These are phyloP conservation scores for Himalopsyche anomala DNA, from an alignment of 2,888 invertebrate species.

Conservation along the genomic window DNA sequence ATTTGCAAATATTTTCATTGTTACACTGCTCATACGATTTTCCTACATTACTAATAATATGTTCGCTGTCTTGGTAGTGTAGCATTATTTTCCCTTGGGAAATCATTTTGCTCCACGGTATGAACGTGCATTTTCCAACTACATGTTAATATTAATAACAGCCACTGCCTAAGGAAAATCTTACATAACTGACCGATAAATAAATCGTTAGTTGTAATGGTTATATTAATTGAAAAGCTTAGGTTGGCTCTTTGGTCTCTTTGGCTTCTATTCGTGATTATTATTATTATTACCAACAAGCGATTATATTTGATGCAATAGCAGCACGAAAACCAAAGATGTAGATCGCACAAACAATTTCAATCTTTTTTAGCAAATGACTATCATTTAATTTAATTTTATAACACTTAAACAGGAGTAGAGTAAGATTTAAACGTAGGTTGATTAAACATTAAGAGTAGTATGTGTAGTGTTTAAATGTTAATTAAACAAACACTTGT, in stretches of 20 bases:
- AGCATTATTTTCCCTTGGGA: slow-evolving; percentile 48
- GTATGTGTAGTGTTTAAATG: too few relatives aligned
- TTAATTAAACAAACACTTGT: too few relatives aligned
- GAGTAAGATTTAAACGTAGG: too few relatives aligned
- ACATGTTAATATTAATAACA: slow-evolving; percentile 60
- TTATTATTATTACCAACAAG: too few relatives aligned
- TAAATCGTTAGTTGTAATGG: slow-evolving; percentile 38
- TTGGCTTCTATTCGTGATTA: too few relatives aligned
- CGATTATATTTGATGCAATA: too few relatives aligned
- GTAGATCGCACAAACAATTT: too few relatives aligned
- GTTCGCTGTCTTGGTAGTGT: slow-evolving; percentile 23
- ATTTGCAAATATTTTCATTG: slow-evolving; percentile 22
- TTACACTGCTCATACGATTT: slow-evolving; percentile 20
- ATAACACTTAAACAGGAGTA: too few relatives aligned
- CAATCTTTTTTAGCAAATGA: too few relatives aligned
- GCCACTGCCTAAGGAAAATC: slow-evolving; percentile 12
- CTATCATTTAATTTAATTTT: too few relatives aligned
- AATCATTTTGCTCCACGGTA: slow-evolving; percentile 47
- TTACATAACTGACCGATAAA: slow-evolving; percentile 53
- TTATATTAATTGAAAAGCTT: background rate
- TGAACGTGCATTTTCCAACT: slow-evolving; percentile 53
- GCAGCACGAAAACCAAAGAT: too few relatives aligned
- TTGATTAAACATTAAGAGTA: too few relatives aligned
- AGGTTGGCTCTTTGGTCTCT: background rate
- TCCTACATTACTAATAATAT: slow-evolving; percentile 16